phyloP scores from a whole-genome alignment of 2,797 vertebrate species.

The Epinephelus malabaricus region DNA sequence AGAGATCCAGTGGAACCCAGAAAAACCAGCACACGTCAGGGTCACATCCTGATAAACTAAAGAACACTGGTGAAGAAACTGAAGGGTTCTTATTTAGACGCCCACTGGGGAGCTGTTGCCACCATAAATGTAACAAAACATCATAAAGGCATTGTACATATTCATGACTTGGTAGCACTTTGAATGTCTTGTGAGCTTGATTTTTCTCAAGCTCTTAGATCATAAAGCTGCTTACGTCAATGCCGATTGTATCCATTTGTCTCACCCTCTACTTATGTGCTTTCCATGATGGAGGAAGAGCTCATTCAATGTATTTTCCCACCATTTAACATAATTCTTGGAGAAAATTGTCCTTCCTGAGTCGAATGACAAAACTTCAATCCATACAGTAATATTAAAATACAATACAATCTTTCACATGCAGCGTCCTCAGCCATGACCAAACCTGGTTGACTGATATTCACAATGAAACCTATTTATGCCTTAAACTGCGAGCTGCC shows the following conservation, averaged over 20 bases:
- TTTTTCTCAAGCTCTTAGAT: not conserved
- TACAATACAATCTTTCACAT: not conserved
- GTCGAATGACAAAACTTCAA: not conserved
- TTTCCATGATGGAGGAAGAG: not conserved
- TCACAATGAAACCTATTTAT: not conserved
- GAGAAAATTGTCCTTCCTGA: not conserved
- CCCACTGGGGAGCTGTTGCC: not conserved
- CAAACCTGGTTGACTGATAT: not conserved
- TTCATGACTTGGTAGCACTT: not conserved
- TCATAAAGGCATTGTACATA: slow-evolving; percentile 3
- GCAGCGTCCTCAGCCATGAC: not conserved
- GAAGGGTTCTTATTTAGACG: not conserved
- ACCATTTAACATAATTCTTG: not conserved
- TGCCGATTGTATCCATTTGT: slow-evolving; percentile 6
- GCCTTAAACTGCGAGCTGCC: not conserved
- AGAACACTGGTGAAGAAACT: not conserved
- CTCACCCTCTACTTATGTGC: not conserved
- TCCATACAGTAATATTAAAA: not conserved
- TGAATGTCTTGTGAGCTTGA: slow-evolving; percentile 3
- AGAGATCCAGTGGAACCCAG: not conserved
- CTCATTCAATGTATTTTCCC: not conserved
- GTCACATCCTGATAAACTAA: no score
- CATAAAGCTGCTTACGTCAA: not conserved
- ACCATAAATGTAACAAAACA: not conserved
- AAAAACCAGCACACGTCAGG: no score